Evolutionary conservation across 2,113 vertebrate species (phyloP), one percentile per base, ranked within the genome.

Genomic region (Mustela nigripes): DNA sequence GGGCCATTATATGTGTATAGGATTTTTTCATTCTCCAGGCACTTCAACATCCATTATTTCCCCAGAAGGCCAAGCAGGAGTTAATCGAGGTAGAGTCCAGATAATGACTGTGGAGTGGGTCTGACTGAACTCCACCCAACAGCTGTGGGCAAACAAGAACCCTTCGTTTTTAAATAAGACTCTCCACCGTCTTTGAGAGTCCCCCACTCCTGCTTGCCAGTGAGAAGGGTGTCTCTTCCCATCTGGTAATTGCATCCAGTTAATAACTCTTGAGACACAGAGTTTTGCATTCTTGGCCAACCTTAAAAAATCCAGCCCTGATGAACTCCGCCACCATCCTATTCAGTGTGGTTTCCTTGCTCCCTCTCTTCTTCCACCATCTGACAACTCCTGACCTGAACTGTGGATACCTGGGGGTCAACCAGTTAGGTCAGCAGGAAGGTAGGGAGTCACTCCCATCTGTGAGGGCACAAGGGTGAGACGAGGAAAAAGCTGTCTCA

Each of bases 391-490:
- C 45, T 62, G 33, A 19, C 10, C 33, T 42, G 19, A 50, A 56
- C 2, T 31, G 15, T 18, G n/a, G 50, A 2, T 5, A 24, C 24
- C 58, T 89, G 2, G 0, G 10, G 50, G 19, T 33, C 74, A 63
- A 2, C 26, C 31, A 45, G 21, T 11, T 24, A 58, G 42, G 19
- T 48, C 39, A 36, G 39, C 65, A 36, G n/a, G 5, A 50, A 42
- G 24, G 7, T 31, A 10, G 11, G 4, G 1, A 28, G 21, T 56
- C 4, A 2, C 12, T 24, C 19, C 14, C n/a, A 21, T 0, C 0
- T 3, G 28, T 6, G 10, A 58, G 56, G 50, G 26, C 11, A 63
- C 18, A 7, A 1, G 2, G 16, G 28, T 8, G 3, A 60, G 39
- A 18, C 28, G 4, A 5, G 12, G 45, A 42, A 45, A 4, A 7